phyloP scores from a whole-genome alignment of 1,140 invertebrate species.

The Pectinophora gossypiella region DNA sequence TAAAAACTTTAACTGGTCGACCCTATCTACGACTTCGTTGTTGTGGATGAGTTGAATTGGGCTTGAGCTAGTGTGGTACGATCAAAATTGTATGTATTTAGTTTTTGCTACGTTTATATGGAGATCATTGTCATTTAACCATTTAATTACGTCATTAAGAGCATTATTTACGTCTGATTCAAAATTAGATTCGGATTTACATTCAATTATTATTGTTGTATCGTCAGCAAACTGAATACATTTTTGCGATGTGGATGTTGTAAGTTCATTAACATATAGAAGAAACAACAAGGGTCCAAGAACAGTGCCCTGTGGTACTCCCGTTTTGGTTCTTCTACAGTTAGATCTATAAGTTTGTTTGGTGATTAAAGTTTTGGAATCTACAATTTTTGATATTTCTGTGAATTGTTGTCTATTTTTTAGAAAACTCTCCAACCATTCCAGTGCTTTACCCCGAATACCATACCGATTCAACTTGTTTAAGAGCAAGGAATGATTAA shows the following conservation, averaged over 20 bases:
- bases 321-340: neutral
- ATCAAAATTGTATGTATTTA: too few relatives aligned
- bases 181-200: neutral
- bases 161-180: neutral
- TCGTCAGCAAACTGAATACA: slow-evolving; percentile 1
- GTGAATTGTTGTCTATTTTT: slow-evolving; percentile 1
- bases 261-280: neutral
- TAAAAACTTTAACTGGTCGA: too few relatives aligned
- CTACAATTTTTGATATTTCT: neutral
- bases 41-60: neutral
- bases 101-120: slow-evolving; percentile 2
- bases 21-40: neutral
- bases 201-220: neutral
- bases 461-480: neutral
- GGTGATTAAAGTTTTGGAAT: neutral
- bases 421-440: neutral
- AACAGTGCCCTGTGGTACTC: slow-evolving; percentile 1
- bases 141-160: neutral
- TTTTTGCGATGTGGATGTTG: neutral
- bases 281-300: neutral
- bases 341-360: neutral
- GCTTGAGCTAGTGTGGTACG: neutral
- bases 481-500: neutral
- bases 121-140: slow-evolving; percentile 1
- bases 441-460: slow-evolving; percentile 1